Evolutionary conservation across 2,888 invertebrate species (phyloP), one percentile per base, ranked within the genome.

Genomic region (Agapostemon virescens): DNA sequence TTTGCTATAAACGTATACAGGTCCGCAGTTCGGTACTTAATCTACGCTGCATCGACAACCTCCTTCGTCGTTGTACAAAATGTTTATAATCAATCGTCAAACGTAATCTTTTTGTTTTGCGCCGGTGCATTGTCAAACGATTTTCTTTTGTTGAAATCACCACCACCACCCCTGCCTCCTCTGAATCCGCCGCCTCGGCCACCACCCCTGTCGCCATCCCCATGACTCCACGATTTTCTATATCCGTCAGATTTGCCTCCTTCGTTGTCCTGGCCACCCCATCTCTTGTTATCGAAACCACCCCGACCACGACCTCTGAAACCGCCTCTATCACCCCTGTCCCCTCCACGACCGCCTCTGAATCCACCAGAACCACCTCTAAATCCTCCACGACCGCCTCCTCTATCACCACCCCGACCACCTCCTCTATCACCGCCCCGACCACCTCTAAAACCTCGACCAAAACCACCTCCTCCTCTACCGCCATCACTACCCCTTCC

Each of bases 81-180:
- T n/a, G 64, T 67, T 33, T 84, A 87, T 78, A 79, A 84, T 92
- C 89, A 92, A 91, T 93, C 89, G 82, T 96, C 95, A 91, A 96
- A 96, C 74, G 94, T 95, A 79, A 96, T 96, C 93, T 96, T 96
- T 93, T 96, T 97, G 92, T 96, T 97, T 92, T 95, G 95, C 80
- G 92, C 85, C n/a, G 94, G 88, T 58, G 93, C 93, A 77, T 93
- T 63, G 5, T 90, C 90, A 71, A 92, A 91, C 4, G 92, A 91
- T 81, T 86, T 90, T 69, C 89, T 88, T 55, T 81, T 87, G 26
- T 93, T 95, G 87, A 95, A 96, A 90, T 95, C n/a, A n/a, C n/a
- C n/a, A n/a, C n/a, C n/a, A 90, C 49, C 95, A 90, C 95, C 93
- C n/a, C 93, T 93, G 81, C 93, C 90, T n/a, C 89, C 85, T 26